Evolutionary conservation across 2,113 vertebrate genomes (phyloP).

Genomic region (Coreoperca whiteheadi): DNA sequence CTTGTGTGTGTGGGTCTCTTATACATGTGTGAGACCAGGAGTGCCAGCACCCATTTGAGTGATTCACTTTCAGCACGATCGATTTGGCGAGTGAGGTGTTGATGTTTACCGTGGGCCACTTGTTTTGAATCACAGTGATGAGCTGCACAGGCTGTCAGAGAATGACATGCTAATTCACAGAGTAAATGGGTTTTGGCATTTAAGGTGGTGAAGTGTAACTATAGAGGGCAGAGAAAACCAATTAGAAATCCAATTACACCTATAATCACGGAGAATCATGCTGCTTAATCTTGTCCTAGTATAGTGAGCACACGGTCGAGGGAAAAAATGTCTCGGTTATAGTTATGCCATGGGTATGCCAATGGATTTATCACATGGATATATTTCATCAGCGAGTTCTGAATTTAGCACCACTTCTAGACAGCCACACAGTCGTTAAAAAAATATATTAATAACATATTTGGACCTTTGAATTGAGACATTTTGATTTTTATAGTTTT

Average conservation of each 20-base stretch:
- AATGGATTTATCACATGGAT: background rate
- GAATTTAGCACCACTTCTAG: conserved; percentile 1
- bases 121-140: background rate
- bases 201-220: conserved; percentile 50
- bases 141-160: conserved; percentile 15
- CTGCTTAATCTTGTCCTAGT: conserved; percentile 36
- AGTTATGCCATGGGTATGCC: background rate
- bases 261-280: conserved; percentile 54
- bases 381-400: conserved; percentile 12
- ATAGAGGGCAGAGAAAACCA: conserved; percentile 54
- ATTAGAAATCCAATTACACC: conserved; percentile 72
- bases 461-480: background rate
- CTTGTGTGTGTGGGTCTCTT: background rate
- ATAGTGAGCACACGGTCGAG: conserved; percentile 1
- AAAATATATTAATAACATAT: no score
- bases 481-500: background rate
- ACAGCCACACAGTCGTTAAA: background rate
- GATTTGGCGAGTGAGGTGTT: background rate
- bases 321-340: background rate
- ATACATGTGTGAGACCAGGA: background rate
- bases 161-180: conserved; percentile 20
- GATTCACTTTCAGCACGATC: background rate
- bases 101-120: background rate
- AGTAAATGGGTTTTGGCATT: conserved; percentile 40
- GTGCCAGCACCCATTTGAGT: background rate